Evolutionary conservation across 2,888 invertebrate genomes (phyloP).

Genomic region (Anticlea derivata): DNA sequence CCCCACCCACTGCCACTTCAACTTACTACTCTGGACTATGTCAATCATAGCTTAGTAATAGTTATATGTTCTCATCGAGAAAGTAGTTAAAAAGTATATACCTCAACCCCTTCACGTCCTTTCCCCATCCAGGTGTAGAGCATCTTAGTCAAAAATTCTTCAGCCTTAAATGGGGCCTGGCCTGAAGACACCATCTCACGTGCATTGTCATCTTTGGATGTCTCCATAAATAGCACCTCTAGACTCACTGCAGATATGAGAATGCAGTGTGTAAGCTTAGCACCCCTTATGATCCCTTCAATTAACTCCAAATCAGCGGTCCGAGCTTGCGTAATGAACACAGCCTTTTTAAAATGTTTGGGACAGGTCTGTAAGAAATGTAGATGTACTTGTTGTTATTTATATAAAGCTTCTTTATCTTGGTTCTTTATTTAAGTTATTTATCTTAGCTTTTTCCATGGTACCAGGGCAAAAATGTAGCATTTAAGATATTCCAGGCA

Average conservation of each 20-base stretch:
- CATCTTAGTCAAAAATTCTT: constrained; percentile 61
- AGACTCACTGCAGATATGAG: constrained; percentile 84
- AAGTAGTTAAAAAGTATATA: too few relatives aligned
- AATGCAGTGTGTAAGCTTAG: constrained; percentile 85
- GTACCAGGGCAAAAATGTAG: too few relatives aligned
- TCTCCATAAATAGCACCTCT: constrained; percentile 78
- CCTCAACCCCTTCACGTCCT: constrained; percentile 28
- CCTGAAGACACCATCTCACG: constrained; percentile 64
- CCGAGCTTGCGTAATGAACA: constrained; percentile 83
- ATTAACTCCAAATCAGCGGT: constrained; percentile 82
- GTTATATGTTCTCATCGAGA: too few relatives aligned
- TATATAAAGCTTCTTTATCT: too few relatives aligned
- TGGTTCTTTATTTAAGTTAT: too few relatives aligned
- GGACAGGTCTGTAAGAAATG: constrained; percentile 55
- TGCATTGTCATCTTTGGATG: constrained; percentile 66
- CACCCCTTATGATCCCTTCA: constrained; percentile 83
- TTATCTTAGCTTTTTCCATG: too few relatives aligned
- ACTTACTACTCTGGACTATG: too few relatives aligned
- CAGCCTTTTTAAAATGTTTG: constrained; percentile 69
- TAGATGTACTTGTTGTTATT: too few relatives aligned
- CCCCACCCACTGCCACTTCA: too few relatives aligned
- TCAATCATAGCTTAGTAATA: too few relatives aligned
- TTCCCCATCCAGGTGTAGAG: constrained; percentile 83
- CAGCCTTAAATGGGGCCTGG: constrained; percentile 58
- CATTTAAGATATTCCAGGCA: too few relatives aligned